Percentiles rank a stretch among this genome's conserved stretches.
phyloP scores from a whole-genome alignment of 2,113 vertebrate genomes.

The Corythoichthys haematopterus region DNA sequence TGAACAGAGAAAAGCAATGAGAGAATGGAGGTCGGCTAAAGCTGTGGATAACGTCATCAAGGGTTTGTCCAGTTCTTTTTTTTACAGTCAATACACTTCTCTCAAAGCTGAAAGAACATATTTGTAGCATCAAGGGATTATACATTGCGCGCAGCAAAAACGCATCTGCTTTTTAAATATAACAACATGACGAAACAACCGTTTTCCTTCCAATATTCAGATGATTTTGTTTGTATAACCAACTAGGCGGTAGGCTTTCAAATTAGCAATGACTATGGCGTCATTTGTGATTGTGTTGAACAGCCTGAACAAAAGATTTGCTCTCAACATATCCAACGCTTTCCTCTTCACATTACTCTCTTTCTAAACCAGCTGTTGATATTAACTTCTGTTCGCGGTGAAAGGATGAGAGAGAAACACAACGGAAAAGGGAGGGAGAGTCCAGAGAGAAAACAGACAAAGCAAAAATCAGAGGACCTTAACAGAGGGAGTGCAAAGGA shows the following conservation, averaged over 20 bases:
- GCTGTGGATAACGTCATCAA: no score
- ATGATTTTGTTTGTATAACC: no score
- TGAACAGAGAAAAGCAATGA: no score
- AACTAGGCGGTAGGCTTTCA: no score
- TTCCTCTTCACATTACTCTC: not conserved
- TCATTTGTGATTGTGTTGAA: not conserved
- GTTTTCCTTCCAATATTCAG: not conserved
- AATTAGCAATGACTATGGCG: no score
- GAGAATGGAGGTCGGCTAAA: no score
- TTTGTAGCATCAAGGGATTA: slow-evolving; percentile 52
- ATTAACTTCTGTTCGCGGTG: not conserved
- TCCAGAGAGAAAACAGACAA: not conserved
- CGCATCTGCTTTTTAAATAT: slow-evolving; percentile 71
- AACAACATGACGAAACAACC: slow-evolving; percentile 12
- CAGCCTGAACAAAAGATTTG: not conserved
- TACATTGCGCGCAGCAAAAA: slow-evolving; percentile 69
- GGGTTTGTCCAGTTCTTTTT: no score
- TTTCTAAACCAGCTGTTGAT: not conserved
- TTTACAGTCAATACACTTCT: not conserved
- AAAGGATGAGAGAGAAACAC: not conserved
- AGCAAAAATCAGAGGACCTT: not conserved
- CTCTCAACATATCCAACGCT: not conserved
- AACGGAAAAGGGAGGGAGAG: no score
- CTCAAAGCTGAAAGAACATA: slow-evolving; percentile 54
- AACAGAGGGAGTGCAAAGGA: not conserved